A percentile compares a stretch with the other conserved stretches of the same genome.
Conservation (phyloP, 2,113 vertebrate species). For the Bagarius yarrelli region DNA sequence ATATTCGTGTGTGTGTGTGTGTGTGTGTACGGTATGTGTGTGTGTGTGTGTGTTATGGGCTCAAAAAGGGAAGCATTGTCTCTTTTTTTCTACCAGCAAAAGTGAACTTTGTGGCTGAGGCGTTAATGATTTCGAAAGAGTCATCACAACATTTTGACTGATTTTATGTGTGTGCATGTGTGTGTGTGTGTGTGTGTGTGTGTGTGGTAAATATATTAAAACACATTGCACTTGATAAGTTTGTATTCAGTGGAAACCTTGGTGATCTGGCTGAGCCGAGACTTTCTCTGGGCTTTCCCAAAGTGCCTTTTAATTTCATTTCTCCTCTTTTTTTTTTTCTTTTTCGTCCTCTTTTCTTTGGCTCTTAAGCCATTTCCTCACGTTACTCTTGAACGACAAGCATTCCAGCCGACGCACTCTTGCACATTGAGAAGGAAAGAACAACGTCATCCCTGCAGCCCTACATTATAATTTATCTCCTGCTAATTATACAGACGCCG, state of each 20-base stretch:
- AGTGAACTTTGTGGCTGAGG: background rate
- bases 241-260: slow-evolving; percentile 73
- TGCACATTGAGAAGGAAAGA: slow-evolving; percentile 51
- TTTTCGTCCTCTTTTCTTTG: slow-evolving; percentile 13
- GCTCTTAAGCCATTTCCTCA: background rate
- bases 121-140: slow-evolving; percentile 5
- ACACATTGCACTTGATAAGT: background rate
- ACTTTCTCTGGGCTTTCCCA: slow-evolving; percentile 53
- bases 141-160: background rate
- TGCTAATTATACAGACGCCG: slow-evolving; percentile 68
- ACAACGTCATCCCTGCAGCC: slow-evolving; percentile 57
- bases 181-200: background rate
- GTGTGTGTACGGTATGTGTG: slow-evolving; percentile 2
- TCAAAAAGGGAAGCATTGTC: background rate
- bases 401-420: slow-evolving; percentile 39
- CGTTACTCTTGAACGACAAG: slow-evolving; percentile 36
- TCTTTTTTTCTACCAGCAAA: background rate
- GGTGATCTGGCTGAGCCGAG: slow-evolving; percentile 48
- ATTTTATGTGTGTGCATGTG: background rate
- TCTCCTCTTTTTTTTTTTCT: slow-evolving; percentile 18
- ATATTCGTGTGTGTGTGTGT: slow-evolving; percentile 4
- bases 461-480: slow-evolving; percentile 69
- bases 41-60: background rate
- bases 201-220: no score
- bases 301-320: slow-evolving; percentile 12